Base-by-base conservation (phyloP, 2,888 invertebrate genomes). In the Philereme transversata region DNA sequence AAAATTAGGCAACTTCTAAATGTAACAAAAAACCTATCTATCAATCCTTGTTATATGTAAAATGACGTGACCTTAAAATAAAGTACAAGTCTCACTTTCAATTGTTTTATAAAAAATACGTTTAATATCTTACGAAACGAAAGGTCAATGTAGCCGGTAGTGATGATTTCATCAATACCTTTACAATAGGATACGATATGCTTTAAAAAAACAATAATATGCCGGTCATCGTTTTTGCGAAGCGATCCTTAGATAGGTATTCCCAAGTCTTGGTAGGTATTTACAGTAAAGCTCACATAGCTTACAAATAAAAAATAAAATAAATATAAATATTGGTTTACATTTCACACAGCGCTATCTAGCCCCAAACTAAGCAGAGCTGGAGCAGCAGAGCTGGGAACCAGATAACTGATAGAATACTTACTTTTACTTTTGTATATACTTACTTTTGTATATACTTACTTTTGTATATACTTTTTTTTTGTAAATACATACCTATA, bases 71-170 rank as follows among this genome's bases (percentile, higher is more conserved):
- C 86, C 87, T 86, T 82, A 83, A 62, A 62, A 62, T 63, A 67
- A 73, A 77, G 77, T 78, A 79, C 77, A 70, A 71, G 75, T 74
- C 77, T 80, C 79, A 82, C 88, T 88, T 87, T 87, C 89, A 86
- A 88, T 89, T 89, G 89, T 88, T 88, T 89, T 84, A 84, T 75
- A 79, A 78, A 80, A 82, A 81, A 78, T 76, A 74, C 65, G 71
- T 70, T 73, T 73, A 75, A 73, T 73, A 46, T 35, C 73, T 78
- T 79, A 73, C 75, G 73, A 77, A 79, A 78, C 77, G 70, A 86
- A 84, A 88, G 88, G 87, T 87, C 87, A 83, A 41, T 64, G 41
- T 34, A 74, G 76, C 81, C 78, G 80, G 81, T 81, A 83, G 81
- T 78, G 81, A 77, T 82, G 84, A 83, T 79, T 82, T 81, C 82